phyloP scores from a whole-genome alignment of 1,140 invertebrate species.

The Oppia nitens region DNA sequence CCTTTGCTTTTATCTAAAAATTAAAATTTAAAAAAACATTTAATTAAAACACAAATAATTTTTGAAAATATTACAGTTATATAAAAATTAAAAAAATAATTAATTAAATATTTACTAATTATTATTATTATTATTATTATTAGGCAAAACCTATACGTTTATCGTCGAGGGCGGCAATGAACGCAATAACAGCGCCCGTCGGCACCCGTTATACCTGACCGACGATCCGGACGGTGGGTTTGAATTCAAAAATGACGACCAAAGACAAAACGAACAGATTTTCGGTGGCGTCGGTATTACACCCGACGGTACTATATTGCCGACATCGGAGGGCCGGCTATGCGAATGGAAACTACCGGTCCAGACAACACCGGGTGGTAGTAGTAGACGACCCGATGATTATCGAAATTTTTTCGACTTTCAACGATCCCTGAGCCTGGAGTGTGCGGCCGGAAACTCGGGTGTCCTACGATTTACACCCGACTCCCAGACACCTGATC shows the following conservation, averaged over 20 bases:
- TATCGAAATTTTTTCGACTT: constrained; percentile 64
- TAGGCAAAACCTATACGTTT: constrained; percentile 40
- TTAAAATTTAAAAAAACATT: no score
- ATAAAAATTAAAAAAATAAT: no score
- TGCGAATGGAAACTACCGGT: constrained; percentile 52
- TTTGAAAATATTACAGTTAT: no score
- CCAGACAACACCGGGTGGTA: not conserved
- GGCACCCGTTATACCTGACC: constrained; percentile 89
- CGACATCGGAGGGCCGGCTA: constrained; percentile 41
- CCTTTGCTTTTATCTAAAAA: no score
- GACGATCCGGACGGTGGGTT: constrained; percentile 80
- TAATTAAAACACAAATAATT: no score
- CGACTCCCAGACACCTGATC: constrained; percentile 64
- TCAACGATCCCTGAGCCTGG: constrained; percentile 58
- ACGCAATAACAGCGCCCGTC: constrained; percentile 53
- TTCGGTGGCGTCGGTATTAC: constrained; percentile 57
- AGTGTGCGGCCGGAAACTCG: constrained; percentile 49
- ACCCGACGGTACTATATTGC: constrained; percentile 40
- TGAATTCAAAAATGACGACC: constrained; percentile 60
- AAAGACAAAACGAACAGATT: constrained; percentile 59
- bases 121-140: not conserved
- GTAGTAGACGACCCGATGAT: constrained; percentile 42
- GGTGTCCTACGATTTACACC: constrained; percentile 72
- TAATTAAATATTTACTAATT: no score
- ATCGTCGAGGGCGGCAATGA: constrained; percentile 71